Evolutionary conservation across 1,140 invertebrate species (phyloP).

Genomic region (Trachymyrmex cornetzi): DNA sequence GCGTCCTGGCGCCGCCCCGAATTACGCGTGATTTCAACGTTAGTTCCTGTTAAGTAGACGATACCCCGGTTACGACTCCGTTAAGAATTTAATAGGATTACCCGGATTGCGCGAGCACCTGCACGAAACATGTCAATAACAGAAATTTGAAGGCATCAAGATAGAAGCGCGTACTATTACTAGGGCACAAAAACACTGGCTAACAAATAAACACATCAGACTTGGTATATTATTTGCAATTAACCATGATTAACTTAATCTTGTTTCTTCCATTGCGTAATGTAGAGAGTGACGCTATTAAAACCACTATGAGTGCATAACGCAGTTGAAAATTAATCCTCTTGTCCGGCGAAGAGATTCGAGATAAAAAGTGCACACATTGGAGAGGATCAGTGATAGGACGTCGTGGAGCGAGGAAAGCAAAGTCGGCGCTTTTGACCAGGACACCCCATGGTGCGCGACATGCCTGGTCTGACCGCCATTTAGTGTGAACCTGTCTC

Average conservation of each 20-base stretch:
- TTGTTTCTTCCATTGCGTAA: conserved; percentile 56
- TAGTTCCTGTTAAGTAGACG: conserved; percentile 20
- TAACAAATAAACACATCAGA: conserved; percentile 5
- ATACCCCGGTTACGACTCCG: conserved; percentile 11
- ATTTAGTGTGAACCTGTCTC: conserved; percentile 83
- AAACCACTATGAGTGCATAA: conserved; percentile 65
- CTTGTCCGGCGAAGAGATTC: conserved; percentile 21
- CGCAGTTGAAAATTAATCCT: conserved; percentile 68
- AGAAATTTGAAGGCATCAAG: background rate
- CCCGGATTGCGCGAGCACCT: conserved; percentile 26
- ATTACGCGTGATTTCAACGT: conserved; percentile 43
- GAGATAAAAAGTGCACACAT: conserved; percentile 63
- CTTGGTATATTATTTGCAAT: background rate
- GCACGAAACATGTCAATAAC: conserved; percentile 3
- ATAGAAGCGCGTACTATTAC: conserved; percentile 3
- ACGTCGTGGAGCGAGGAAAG: conserved; percentile 62
- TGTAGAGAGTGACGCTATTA: conserved; percentile 76
- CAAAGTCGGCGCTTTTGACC: conserved; percentile 79
- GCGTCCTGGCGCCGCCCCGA: conserved; percentile 51
- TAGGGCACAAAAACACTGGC: background rate
- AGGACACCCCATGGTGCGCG: conserved; percentile 81
- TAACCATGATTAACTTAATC: background rate
- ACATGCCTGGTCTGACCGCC: conserved; percentile 82
- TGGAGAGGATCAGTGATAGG: conserved; percentile 43
- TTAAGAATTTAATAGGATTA: background rate